Base-by-base conservation (phyloP, 2,797 vertebrate genomes). In the Australoheros facetus region DNA sequence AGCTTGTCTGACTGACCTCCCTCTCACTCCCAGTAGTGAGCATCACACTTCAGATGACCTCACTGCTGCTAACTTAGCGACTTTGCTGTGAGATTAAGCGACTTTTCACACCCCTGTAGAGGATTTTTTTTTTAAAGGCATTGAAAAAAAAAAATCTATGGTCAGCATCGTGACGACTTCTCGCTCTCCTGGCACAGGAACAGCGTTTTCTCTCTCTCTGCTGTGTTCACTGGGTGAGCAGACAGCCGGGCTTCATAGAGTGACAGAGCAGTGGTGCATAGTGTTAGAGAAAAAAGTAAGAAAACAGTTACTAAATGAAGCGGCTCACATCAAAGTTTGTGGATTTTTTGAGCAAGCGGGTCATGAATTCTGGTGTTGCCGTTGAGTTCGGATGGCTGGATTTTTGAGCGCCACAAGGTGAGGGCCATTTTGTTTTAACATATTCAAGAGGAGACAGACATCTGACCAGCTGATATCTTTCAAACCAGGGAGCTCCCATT, bases 31-130 rank as follows among this genome's bases (percentile, higher is more conserved):
- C 45, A 69, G 64, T n/a, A 69, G 42, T 69, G 45, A 51, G 64
- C 26, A 51, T 69, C 64, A 69, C 64, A 69, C 64, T 69, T 69
- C 64, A 51, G 1, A 69, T 51, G 64, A 69, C 64, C 64, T 69
- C 45, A 51, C 64, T 51, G 64, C 45, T 69, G 45, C 64, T 69
- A 69, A 69, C 26, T 69, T 30, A 69, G 64, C 3, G 26, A 51
- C 6, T 69, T 51, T 69, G 64, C 42, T 30, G 42, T 45, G 17
- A 69, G 64, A 69, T 69, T 69, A 51, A 30, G 64, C 1, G 1
- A 69, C 64, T 51, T 69, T 69, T 69, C 42, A 30, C 26, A 51
- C 17, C 64, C 26, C 26, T 51, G 42, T 69, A 51, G 64, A 51
- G 3, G 3, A 51, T 45, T 45, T 45, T 45, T 39, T 64, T 66